Conservation (phyloP, 2,888 invertebrate species). For the Drosophila monieri region DNA sequence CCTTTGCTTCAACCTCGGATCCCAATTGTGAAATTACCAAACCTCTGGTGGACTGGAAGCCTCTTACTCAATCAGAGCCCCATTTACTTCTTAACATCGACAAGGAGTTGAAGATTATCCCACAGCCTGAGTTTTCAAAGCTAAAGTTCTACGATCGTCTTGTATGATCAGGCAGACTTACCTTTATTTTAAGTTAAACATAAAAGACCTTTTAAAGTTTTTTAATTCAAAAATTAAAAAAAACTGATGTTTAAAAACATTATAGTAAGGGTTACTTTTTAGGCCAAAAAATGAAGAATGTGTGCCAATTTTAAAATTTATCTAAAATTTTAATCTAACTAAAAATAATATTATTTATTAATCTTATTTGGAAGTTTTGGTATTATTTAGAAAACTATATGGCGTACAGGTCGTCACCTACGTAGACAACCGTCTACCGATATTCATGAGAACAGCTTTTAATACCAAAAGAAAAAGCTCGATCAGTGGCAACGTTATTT, state of each 20-base stretch:
- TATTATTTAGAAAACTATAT: neutral
- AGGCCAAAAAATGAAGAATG: too few relatives aligned
- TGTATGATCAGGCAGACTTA: slow-evolving; percentile 56
- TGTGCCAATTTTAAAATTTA: too few relatives aligned
- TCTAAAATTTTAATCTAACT: too few relatives aligned
- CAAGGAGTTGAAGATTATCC: slow-evolving; percentile 63
- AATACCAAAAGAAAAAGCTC: slow-evolving; percentile 21
- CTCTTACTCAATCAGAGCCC: slow-evolving; percentile 46
- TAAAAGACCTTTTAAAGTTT: neutral
- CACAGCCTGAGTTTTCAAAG: slow-evolving; percentile 67
- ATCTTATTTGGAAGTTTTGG: neutral
- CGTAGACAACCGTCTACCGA: too few relatives aligned
- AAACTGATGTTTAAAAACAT: too few relatives aligned
- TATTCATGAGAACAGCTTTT: neutral
- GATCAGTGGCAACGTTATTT: slow-evolving; percentile 22
- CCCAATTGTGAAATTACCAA: slow-evolving; percentile 67
- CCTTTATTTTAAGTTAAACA: slow-evolving; percentile 41
- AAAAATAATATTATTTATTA: too few relatives aligned
- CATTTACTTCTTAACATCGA: slow-evolving; percentile 75
- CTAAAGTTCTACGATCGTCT: slow-evolving; percentile 62
- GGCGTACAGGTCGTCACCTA: too few relatives aligned
- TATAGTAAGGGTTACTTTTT: too few relatives aligned
- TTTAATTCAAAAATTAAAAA: too few relatives aligned
- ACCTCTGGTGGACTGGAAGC: slow-evolving; percentile 62
- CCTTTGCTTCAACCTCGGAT: slow-evolving; percentile 74